These are phyloP conservation scores for Esox masquinongy DNA, from an alignment of 2,797 vertebrate genomes.

Conservation along the genomic window DNA sequence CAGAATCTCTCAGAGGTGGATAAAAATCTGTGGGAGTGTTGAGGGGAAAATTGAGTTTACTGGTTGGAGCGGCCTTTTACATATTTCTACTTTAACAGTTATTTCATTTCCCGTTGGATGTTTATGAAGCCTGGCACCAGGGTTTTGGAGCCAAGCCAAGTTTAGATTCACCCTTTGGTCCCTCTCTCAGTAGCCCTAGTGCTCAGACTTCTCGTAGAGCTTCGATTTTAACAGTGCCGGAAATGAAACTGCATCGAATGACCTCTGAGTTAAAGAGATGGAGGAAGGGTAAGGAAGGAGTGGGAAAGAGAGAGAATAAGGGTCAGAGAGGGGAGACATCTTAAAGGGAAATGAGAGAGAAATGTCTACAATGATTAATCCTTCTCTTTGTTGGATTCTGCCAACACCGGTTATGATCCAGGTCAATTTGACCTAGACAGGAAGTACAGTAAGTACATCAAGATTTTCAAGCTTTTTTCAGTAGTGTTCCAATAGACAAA, in stretches of 20 bases:
- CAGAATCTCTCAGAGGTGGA: slow-evolving; percentile 39
- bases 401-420: too few relatives aligned
- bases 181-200: slow-evolving; percentile 42
- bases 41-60: slow-evolving; percentile 78
- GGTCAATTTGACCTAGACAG: background rate
- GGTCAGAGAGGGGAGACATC: slow-evolving; percentile 29
- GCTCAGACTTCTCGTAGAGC: slow-evolving; percentile 52
- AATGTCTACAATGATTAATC: slow-evolving; percentile 3
- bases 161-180: slow-evolving; percentile 69
- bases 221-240: slow-evolving; percentile 70
- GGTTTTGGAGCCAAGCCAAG: slow-evolving; percentile 70
- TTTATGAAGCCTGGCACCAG: slow-evolving; percentile 82
- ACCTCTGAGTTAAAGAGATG: slow-evolving; percentile 45
- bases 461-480: too few relatives aligned
- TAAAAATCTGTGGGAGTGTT: slow-evolving; percentile 61
- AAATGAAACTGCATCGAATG: slow-evolving; percentile 68
- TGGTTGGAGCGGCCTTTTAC: slow-evolving; percentile 79
- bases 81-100: slow-evolving; percentile 86
- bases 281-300: slow-evolving; percentile 30
- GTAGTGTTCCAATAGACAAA: too few relatives aligned
- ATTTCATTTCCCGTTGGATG: slow-evolving; percentile 89
- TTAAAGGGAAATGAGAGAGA: slow-evolving; percentile 50
- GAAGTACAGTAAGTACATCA: too few relatives aligned
- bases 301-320: slow-evolving; percentile 35
- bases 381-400: too few relatives aligned